These are phyloP conservation scores for Cossypha polioptera DNA, from an alignment of 2,797 vertebrate species.

Conservation along the genomic window DNA sequence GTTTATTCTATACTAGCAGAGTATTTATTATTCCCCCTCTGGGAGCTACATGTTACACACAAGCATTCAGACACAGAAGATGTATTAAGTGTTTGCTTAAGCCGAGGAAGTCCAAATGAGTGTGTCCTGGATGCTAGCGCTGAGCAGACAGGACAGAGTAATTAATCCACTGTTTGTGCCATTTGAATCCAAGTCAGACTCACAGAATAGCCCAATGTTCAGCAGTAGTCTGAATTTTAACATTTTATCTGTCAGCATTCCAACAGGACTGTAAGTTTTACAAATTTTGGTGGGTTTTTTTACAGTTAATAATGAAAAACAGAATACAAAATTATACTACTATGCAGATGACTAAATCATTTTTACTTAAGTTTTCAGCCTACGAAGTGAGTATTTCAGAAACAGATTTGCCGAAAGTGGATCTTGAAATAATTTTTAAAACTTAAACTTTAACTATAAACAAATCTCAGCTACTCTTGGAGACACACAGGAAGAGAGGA, in stretches of 20 bases:
- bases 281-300: neutral
- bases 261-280: neutral
- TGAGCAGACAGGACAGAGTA: neutral
- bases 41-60: neutral
- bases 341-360: neutral
- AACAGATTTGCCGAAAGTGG: neutral
- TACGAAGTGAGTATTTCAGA: neutral
- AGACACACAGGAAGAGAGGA: neutral
- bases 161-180: neutral
- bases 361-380: neutral
- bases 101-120: neutral
- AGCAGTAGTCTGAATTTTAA: neutral
- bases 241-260: neutral
- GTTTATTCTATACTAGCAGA: neutral
- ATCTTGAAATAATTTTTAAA: neutral
- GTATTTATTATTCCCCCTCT: neutral
- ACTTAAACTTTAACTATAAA: neutral
- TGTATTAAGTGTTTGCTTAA: conserved; percentile 25
- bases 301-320: neutral
- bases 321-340: neutral
- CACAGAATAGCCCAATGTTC: neutral
- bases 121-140: neutral
- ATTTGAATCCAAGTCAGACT: neutral
- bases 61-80: conserved; percentile 13
- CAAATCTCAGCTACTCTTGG: neutral